phyloP scores from a whole-genome alignment of 2,888 invertebrate species.

The Taenaris catops region DNA sequence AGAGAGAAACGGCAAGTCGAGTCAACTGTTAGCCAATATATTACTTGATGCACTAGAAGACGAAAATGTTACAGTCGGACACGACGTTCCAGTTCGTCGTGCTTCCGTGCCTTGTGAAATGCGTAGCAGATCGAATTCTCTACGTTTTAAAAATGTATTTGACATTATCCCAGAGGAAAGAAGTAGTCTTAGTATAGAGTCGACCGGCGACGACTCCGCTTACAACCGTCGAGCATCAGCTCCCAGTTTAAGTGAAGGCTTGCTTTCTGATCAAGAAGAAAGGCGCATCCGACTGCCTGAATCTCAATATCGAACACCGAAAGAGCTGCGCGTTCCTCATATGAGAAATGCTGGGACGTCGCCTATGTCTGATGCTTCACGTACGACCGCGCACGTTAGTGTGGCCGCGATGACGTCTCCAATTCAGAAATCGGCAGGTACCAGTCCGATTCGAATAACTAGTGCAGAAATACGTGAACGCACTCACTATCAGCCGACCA shows the following conservation, averaged over 20 bases:
- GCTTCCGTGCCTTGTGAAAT: constrained; percentile 36
- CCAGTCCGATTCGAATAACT: constrained; percentile 37
- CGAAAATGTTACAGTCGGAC: constrained; percentile 6
- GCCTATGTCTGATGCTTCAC: constrained; percentile 32
- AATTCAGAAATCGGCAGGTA: constrained; percentile 38
- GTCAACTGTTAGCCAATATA: constrained; percentile 31
- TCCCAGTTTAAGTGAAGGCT: constrained; percentile 31
- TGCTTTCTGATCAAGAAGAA: constrained; percentile 24
- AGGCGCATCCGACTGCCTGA: constrained; percentile 7
- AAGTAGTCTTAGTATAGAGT: constrained; percentile 67
- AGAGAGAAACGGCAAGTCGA: constrained; percentile 23
- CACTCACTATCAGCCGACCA: constrained; percentile 9
- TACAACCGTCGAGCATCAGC: constrained; percentile 40
- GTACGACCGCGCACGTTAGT: constrained; percentile 28
- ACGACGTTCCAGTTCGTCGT: constrained; percentile 29
- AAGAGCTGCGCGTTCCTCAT: constrained; percentile 12
- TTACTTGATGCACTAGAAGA: constrained; percentile 30
- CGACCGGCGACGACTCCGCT: constrained; percentile 52
- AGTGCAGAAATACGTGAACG: constrained; percentile 18
- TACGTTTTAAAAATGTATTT: constrained; percentile 67
- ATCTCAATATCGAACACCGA: constrained; percentile 9
- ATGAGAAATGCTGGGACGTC: constrained; percentile 43
- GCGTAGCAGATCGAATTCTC: constrained; percentile 46
- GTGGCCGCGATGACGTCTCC: constrained; percentile 37
- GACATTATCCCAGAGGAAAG: constrained; percentile 81